Percentiles rank a stretch among this genome's conserved stretches.
These are phyloP conservation scores for Myopa tessellatipennis DNA, from an alignment of 2,888 invertebrate genomes.

Conservation along the genomic window DNA sequence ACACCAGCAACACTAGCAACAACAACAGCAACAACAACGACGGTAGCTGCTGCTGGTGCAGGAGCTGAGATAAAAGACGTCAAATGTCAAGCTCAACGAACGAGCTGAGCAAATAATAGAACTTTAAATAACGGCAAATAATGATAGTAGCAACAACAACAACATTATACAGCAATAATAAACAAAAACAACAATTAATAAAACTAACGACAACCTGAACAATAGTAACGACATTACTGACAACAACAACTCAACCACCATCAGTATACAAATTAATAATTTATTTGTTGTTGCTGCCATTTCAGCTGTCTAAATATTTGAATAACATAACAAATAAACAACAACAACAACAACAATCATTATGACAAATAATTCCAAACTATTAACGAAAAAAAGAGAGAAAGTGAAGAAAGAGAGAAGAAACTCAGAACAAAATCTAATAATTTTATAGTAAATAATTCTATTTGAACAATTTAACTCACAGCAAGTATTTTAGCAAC, in stretches of 20 bases:
- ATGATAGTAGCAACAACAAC: slow-evolving; percentile 12
- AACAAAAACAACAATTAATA: slow-evolving; percentile 2
- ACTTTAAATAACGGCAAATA: not conserved
- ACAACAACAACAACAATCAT: too few species aligned
- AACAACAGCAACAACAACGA: not conserved
- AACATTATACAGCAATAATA: not conserved
- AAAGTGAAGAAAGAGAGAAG: too few species aligned
- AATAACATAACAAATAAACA: too few species aligned
- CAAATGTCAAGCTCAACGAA: too few species aligned
- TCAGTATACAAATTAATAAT: not conserved
- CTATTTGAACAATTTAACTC: too few species aligned
- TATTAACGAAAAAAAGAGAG: too few species aligned
- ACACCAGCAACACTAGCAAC: slow-evolving; percentile 11
- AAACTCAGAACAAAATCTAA: too few species aligned
- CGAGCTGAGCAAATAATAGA: too few species aligned
- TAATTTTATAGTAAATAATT: too few species aligned
- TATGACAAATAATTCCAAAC: too few species aligned
- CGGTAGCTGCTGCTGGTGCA: not conserved
- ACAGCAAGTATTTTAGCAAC: too few species aligned
- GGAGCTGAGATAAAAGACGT: not conserved
- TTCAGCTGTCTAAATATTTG: not conserved
- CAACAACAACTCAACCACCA: not conserved
- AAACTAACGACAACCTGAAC: not conserved
- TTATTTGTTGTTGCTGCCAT: not conserved
- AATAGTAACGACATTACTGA: slow-evolving; percentile 4